These are phyloP conservation scores for Gasterosteus aculeatus DNA, from an alignment of 2,113 vertebrate species.

Conservation along the genomic window DNA sequence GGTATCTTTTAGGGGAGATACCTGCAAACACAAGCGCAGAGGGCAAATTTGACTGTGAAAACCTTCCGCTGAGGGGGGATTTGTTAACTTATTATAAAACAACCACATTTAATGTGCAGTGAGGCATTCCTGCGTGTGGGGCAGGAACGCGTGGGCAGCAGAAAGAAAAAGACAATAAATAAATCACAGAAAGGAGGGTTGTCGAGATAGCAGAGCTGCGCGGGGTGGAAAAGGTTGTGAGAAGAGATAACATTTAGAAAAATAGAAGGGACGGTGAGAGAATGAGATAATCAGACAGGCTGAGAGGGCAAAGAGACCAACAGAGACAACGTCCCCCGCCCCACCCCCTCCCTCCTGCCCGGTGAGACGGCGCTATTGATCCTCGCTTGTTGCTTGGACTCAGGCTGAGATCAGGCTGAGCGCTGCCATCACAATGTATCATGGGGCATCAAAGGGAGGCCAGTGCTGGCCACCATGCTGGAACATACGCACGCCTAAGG, in stretches of 20 bases:
- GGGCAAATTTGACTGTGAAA: slow-evolving; percentile 13
- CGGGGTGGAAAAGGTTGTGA: slow-evolving; percentile 24
- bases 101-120: slow-evolving; percentile 30
- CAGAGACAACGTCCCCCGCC: slow-evolving; percentile 38
- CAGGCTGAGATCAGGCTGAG: slow-evolving; percentile 59
- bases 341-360: background rate
- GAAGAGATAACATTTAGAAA: slow-evolving; percentile 23
- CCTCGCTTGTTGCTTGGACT: slow-evolving; percentile 60
- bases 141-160: slow-evolving; percentile 18
- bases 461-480: slow-evolving; percentile 40
- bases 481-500: slow-evolving; percentile 26
- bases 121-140: slow-evolving; percentile 9
- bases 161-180: slow-evolving; percentile 37
- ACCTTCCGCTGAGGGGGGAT: background rate
- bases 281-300: slow-evolving; percentile 49
- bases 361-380: slow-evolving; percentile 58
- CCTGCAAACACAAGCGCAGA: background rate
- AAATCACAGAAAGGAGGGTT: slow-evolving; percentile 45
- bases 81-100: slow-evolving; percentile 33
- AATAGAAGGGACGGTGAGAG: background rate
- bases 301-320: slow-evolving; percentile 34
- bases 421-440: slow-evolving; percentile 68
- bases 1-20: background rate
- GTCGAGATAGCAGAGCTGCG: slow-evolving; percentile 21
- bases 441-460: slow-evolving; percentile 72